phyloP scores from a whole-genome alignment of 2,113 vertebrate species.

The Desmodus rotundus region DNA sequence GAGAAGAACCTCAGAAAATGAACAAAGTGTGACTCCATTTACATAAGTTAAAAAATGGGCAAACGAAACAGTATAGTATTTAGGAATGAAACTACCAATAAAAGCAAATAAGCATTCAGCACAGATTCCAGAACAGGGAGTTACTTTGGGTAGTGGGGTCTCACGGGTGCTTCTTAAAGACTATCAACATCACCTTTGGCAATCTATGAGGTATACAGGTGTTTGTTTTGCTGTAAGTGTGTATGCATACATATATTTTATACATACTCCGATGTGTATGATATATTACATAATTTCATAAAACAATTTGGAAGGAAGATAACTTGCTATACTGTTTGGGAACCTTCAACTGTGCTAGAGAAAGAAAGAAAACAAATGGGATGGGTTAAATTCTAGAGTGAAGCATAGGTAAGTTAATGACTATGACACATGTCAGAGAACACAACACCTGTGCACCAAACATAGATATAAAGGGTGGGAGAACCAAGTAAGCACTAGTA shows the following conservation, averaged over 20 bases:
- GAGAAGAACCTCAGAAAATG: background rate
- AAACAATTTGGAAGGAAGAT: background rate
- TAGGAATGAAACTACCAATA: background rate
- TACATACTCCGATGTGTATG: background rate
- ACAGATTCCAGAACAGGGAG: background rate
- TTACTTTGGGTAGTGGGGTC: background rate
- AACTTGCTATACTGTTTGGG: background rate
- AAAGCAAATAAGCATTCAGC: background rate
- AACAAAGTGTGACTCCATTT: background rate
- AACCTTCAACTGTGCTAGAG: background rate
- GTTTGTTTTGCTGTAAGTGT: background rate
- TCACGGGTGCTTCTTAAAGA: background rate
- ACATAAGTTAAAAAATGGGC: background rate
- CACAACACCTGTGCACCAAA: background rate
- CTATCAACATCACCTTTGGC: background rate
- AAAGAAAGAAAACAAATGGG: background rate
- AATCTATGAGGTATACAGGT: background rate
- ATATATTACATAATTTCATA: background rate
- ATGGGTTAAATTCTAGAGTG: background rate
- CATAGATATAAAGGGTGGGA: background rate
- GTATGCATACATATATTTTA: background rate
- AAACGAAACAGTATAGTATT: background rate
- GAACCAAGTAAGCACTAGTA: background rate
- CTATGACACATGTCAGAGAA: background rate
- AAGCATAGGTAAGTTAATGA: background rate